These are phyloP conservation scores for Drosophila setosimentum DNA, from an alignment of 2,888 invertebrate species.

Conservation along the genomic window DNA sequence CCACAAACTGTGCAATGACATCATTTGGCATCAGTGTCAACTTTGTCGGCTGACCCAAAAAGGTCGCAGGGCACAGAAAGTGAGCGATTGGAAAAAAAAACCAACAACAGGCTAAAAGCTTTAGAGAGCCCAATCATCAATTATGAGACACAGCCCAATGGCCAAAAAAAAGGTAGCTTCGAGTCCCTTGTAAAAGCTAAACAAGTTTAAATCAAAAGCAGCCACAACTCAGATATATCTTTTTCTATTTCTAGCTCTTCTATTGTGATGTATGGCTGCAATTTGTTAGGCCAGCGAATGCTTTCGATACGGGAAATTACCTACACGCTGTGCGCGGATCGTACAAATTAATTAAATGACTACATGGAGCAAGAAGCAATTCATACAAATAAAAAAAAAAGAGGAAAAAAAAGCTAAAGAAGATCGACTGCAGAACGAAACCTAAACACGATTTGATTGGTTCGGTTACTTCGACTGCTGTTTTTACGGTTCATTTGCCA, in stretches of 20 bases:
- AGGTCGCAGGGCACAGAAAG: constrained; percentile 47
- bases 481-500: constrained; percentile 69
- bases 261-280: constrained; percentile 74
- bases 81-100: constrained; percentile 8
- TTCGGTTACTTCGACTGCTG: constrained; percentile 49
- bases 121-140: constrained; percentile 69
- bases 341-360: constrained; percentile 76
- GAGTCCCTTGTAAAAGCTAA: constrained; percentile 20
- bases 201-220: constrained; percentile 38
- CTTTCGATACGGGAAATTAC: constrained; percentile 76
- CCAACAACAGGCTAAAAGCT: constrained; percentile 58
- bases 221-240: constrained; percentile 31
- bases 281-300: constrained; percentile 65
- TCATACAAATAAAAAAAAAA: constrained; percentile 19
- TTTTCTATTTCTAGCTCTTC: constrained; percentile 11
- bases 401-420: constrained; percentile 21
- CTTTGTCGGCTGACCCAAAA: constrained; percentile 48
- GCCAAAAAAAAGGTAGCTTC: constrained; percentile 66
- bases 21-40: constrained; percentile 79
- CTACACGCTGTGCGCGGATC: constrained; percentile 72
- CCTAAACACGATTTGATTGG: constrained; percentile 61
- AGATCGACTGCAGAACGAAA: constrained; percentile 62
- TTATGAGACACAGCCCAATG: constrained; percentile 56
- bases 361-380: constrained; percentile 46
- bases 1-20: constrained; percentile 69